These are phyloP conservation scores for Molossus alvarezi DNA, from an alignment of 2,797 vertebrate species.

Conservation along the genomic window DNA sequence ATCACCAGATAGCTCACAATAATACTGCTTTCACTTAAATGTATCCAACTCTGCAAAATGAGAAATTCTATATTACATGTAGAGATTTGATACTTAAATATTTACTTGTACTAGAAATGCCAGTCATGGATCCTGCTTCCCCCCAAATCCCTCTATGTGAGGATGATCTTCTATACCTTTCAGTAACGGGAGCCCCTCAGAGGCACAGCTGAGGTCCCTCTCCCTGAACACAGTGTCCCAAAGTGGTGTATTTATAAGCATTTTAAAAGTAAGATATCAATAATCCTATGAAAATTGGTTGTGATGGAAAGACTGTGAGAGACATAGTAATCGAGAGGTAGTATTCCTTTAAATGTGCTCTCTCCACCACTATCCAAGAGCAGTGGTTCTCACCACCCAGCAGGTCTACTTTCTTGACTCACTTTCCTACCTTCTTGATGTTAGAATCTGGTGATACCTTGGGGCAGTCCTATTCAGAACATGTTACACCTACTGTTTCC, in stretches of 20 bases:
- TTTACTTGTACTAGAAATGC: neutral
- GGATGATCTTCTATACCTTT: neutral
- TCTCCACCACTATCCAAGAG: neutral
- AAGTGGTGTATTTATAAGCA: neutral
- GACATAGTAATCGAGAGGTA: neutral
- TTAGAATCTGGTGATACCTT: neutral
- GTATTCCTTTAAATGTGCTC: neutral
- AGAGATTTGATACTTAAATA: slow-evolving; percentile 14
- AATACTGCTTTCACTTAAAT: neutral
- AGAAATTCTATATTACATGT: neutral
- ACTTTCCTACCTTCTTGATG: neutral
- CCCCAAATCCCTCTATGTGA: neutral
- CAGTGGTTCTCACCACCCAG: neutral
- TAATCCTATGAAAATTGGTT: slow-evolving; percentile 36
- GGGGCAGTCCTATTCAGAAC: neutral
- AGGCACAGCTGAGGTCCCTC: neutral
- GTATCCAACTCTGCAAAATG: neutral
- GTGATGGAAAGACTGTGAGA: slow-evolving; percentile 16
- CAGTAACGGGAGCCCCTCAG: neutral
- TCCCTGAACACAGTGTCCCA: neutral
- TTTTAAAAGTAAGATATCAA: slow-evolving; percentile 42
- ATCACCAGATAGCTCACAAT: neutral
- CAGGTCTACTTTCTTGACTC: neutral
- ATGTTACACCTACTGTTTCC: neutral
- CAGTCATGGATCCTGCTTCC: neutral